Percentiles rank a stretch among this genome's conserved stretches.
phyloP scores from a whole-genome alignment of 2,888 invertebrate genomes.

The Athripsodes cinereus region DNA sequence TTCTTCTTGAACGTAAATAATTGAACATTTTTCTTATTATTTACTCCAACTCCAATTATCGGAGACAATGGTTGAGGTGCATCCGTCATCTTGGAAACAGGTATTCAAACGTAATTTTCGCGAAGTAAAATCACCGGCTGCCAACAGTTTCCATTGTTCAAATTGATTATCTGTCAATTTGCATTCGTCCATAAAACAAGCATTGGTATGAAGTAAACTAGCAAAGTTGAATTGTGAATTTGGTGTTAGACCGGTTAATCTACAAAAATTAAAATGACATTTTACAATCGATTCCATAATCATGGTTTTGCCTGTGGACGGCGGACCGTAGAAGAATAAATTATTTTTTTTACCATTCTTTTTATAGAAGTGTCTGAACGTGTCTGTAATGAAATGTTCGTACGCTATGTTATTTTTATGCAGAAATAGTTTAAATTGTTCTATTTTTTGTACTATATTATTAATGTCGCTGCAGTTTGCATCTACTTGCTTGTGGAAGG shows the following conservation, averaged over 20 bases:
- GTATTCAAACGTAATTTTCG: slow-evolving; percentile 21
- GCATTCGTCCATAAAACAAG: slow-evolving; percentile 22
- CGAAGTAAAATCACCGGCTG: slow-evolving; percentile 17
- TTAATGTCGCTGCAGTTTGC: not conserved
- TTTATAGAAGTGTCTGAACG: slow-evolving; percentile 7
- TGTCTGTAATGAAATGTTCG: slow-evolving; percentile 1
- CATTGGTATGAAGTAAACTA: slow-evolving; percentile 10
- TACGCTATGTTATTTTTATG: slow-evolving; percentile 3
- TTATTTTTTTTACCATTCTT: slow-evolving; percentile 14
- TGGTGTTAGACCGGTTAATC: slow-evolving; percentile 29
- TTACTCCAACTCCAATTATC: not conserved
- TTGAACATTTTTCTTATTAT: not conserved
- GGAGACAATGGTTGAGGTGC: not conserved
- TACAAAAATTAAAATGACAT: slow-evolving; percentile 27
- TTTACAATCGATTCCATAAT: slow-evolving; percentile 15
- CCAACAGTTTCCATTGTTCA: slow-evolving; percentile 31
- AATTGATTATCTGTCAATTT: slow-evolving; percentile 24
- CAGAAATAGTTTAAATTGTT: not conserved
- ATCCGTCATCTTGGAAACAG: not conserved
- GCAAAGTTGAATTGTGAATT: slow-evolving; percentile 19
- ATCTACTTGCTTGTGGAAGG: not conserved
- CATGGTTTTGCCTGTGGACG: slow-evolving; percentile 18
- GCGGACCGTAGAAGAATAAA: slow-evolving; percentile 15
- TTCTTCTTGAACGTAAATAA: not conserved
- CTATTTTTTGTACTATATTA: not conserved